A percentile compares a stretch with the other conserved stretches of the same genome.
Evolutionary conservation across 2,113 vertebrate genomes (phyloP).

Genomic region (Zapornia atra): DNA sequence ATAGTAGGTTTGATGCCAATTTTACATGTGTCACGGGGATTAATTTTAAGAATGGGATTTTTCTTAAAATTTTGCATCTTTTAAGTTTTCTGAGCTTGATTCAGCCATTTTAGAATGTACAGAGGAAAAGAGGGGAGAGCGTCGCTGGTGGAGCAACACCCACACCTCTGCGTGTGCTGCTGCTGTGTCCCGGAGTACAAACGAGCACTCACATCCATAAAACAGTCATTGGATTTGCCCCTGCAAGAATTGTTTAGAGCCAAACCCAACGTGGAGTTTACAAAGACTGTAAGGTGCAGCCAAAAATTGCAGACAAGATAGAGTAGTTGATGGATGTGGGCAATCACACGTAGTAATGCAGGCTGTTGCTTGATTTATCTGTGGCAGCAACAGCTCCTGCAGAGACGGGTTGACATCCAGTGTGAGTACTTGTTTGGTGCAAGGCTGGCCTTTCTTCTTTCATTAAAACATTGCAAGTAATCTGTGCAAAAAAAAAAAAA

Average conservation of each 20-base stretch:
- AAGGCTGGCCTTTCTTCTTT: background rate
- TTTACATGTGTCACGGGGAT: background rate
- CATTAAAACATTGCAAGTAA: background rate
- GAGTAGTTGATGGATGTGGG: slow-evolving; percentile 34
- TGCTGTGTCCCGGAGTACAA: background rate
- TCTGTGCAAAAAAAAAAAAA: background rate
- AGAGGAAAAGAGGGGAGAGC: accelerated
- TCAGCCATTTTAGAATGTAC: background rate
- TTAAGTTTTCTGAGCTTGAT: background rate
- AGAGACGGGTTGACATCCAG: background rate
- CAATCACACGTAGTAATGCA: slow-evolving; percentile 37
- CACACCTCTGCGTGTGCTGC: background rate
- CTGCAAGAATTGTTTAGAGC: background rate
- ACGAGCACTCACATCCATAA: background rate
- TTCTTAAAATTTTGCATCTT: background rate
- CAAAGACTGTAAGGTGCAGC: background rate
- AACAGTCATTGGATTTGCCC: background rate
- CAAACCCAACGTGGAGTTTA: background rate
- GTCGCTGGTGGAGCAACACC: background rate
- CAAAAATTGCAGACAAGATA: background rate
- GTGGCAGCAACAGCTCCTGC: background rate
- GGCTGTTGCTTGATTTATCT: slow-evolving; percentile 10
- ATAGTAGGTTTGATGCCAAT: background rate
- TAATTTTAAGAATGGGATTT: background rate
- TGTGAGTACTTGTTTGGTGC: background rate